Evolutionary conservation across 2,113 vertebrate species (phyloP).

Genomic region (Grantiella picta): DNA sequence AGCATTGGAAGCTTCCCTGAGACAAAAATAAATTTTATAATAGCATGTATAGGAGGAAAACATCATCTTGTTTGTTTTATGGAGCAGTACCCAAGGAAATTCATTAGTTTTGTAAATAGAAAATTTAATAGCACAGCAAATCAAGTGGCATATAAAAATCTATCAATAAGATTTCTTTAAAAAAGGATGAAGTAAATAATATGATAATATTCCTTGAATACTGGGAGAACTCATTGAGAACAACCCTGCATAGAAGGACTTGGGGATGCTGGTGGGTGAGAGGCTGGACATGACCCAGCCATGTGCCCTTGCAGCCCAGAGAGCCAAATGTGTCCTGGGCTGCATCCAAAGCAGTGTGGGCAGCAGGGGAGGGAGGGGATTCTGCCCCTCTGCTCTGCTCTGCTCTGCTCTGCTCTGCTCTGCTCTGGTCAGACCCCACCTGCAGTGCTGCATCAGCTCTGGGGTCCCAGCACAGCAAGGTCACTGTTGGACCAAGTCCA

Average conservation of each 20-base stretch:
- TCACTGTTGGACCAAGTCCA: background rate
- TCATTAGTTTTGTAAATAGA: background rate
- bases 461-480: background rate
- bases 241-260: background rate
- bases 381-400: background rate
- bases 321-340: rapidly evolving
- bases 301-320: too few relatives aligned
- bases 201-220: background rate
- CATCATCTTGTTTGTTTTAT: background rate
- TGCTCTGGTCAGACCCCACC: background rate
- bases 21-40: background rate
- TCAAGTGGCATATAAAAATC: background rate
- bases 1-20: background rate
- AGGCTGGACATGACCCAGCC: background rate
- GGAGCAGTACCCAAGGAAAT: background rate
- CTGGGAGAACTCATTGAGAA: background rate
- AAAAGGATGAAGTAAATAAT: background rate
- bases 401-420: background rate
- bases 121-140: background rate
- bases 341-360: rapidly evolving
- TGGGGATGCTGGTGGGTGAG: background rate
- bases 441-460: background rate
- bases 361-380: background rate
- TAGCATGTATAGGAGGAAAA: background rate
- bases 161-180: background rate